Base-by-base conservation (phyloP, 92 coral and sea anemone genomes). In the Porites rus region DNA sequence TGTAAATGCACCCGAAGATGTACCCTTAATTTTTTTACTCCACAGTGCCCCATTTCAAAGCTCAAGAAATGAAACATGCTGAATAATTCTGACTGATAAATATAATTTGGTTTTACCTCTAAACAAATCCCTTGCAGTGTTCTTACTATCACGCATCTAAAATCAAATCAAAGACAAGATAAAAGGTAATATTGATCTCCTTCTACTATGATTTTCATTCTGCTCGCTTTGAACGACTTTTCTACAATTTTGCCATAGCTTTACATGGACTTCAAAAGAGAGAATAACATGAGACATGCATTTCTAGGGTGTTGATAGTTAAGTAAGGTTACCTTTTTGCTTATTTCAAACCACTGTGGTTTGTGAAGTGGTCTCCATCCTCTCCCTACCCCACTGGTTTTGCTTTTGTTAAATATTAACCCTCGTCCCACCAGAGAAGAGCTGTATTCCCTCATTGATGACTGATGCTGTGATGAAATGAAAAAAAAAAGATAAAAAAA, bases 331-430 rank as follows among this genome's bases (percentile, higher is more conserved):
- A 94, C 98, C 93, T 76, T 90, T 85, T 84, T 97, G 43, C 78
- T 95, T 62, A 97, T 94, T 14, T 95, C 94, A 86, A 89, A 97
- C 99, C 97, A 97, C 69, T 97, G 96, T 43, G 99, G 99, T 84
- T 97, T 97, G 79, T 97, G 99, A 18, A 97, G 84, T 8, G 99
- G 98, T 59, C 98, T 86, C 99, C 98, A 95, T 62, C 98, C 98
- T 78, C 98, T 92, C 61, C 96, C 92, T 82, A 84, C 74, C 17
- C 91, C 87, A n/a, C 89, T 89, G 43, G 96, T 64, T 18, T 60
- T 83, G 59, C 82, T 83, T 60, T 79, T 77, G 71, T 91, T 94
- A 76, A 92, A 95, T 89, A 96, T 93, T 75, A 97, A 68, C 9
- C 99, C 99, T 79, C 99, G 83, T 77, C 95, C 91, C 12, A 98